Conservation (phyloP, 2,888 invertebrate genomes). For the Coecobrya sp. region DNA sequence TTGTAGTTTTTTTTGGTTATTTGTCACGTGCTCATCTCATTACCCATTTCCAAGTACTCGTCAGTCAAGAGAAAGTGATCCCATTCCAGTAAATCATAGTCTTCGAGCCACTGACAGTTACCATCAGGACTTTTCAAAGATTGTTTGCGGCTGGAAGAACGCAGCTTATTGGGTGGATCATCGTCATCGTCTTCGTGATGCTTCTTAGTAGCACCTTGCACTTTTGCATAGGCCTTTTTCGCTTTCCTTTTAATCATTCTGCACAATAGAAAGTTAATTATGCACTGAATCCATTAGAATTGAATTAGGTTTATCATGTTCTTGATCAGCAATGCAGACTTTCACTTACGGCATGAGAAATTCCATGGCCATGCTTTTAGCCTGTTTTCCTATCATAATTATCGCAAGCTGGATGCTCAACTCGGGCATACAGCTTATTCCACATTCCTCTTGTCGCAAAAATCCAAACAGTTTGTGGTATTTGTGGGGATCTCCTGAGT, state of each 20-base stretch:
- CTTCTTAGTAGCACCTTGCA: too few relatives aligned
- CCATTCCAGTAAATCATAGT: conserved; percentile 95
- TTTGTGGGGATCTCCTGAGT: conserved; percentile 93
- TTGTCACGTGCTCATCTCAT: conserved; percentile 85
- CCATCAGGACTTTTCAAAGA: background rate
- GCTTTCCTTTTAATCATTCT: background rate
- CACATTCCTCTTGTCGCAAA: conserved; percentile 93
- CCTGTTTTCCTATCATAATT: conserved; percentile 98
- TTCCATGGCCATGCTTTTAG: conserved; percentile 95
- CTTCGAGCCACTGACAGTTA: conserved; percentile 93
- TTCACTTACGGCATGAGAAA: conserved; percentile 92
- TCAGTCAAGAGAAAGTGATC: conserved; percentile 95
- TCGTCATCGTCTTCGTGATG: background rate
- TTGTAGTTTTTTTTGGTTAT: background rate
- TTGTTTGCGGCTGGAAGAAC: too few relatives aligned
- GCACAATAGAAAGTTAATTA: too few relatives aligned
- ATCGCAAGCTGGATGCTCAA: conserved; percentile 97
- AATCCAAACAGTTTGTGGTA: conserved; percentile 92
- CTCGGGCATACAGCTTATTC: conserved; percentile 94
- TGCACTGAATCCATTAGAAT: too few relatives aligned
- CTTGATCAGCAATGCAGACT: background rate
- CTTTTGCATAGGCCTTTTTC: background rate
- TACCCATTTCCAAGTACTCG: conserved; percentile 99
- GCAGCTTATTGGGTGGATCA: background rate
- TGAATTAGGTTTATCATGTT: too few relatives aligned